phyloP scores from a whole-genome alignment of 2,888 invertebrate genomes.

The Andrena bicolor region DNA sequence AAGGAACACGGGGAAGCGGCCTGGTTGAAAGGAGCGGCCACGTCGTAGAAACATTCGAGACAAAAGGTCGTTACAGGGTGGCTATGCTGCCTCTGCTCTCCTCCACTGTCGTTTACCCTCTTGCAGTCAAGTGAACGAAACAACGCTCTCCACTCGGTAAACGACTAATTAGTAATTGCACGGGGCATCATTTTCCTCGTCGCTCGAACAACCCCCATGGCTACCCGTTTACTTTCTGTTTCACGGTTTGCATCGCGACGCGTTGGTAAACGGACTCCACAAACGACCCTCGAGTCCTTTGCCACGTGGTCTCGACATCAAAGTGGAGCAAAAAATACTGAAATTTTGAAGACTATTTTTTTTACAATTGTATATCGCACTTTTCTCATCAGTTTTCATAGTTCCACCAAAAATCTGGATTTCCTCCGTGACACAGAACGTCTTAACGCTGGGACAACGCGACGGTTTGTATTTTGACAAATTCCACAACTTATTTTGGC shows the following conservation, averaged over 20 bases:
- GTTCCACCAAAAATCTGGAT: no score
- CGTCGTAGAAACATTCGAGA: conserved; percentile 56
- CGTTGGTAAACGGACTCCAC: conserved; percentile 20
- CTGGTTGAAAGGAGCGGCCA: conserved; percentile 47
- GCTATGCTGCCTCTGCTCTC: conserved; percentile 7
- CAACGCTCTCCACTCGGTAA: conserved; percentile 68
- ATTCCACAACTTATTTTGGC: no score
- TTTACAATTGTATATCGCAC: no score
- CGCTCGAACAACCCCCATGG: not conserved
- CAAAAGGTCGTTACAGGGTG: conserved; percentile 63
- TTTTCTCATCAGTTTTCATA: no score
- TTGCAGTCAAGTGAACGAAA: conserved; percentile 63
- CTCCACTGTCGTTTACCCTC: conserved; percentile 33
- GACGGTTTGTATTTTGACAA: no score
- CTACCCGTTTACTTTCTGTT: conserved; percentile 16
- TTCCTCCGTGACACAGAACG: no score
- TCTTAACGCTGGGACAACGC: no score
- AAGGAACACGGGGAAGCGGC: conserved; percentile 9
- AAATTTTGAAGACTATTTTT: no score
- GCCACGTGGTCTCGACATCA: no score
- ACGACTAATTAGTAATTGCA: conserved; percentile 75
- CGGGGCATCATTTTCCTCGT: conserved; percentile 47
- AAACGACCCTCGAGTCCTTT: conserved; percentile 6
- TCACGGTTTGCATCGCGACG: conserved; percentile 12
- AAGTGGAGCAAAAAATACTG: no score